Conservation (phyloP, 1,140 invertebrate species). For the Caenorhabditis inopinata region DNA sequence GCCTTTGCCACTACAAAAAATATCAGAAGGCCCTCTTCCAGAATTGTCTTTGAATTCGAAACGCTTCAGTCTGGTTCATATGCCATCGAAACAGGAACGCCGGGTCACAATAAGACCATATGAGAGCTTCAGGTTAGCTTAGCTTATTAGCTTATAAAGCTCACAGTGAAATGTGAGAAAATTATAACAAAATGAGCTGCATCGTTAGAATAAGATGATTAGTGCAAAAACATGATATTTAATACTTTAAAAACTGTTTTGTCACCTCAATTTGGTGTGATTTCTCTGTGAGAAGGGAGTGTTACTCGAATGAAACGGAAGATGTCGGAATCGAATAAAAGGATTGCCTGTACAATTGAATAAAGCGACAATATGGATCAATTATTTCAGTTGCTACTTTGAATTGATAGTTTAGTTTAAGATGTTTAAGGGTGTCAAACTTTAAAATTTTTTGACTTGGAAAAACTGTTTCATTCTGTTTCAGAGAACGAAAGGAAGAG, state of each 20-base stretch:
- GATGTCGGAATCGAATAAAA: constrained; percentile 20
- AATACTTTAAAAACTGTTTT: constrained; percentile 23
- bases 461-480: no score
- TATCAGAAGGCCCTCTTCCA: neutral
- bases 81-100: constrained; percentile 27
- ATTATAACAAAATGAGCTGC: no score
- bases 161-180: no score
- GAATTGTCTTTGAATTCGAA: neutral
- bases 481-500: constrained; percentile 24
- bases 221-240: no score
- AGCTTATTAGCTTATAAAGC: no score
- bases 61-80: constrained; percentile 17
- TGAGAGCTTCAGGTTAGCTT: constrained; percentile 38
- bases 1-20: constrained; percentile 1
- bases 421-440: neutral
- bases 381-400: no score
- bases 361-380: constrained; percentile 15
- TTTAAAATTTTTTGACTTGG: neutral
- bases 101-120: constrained; percentile 42
- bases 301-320: neutral
- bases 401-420: neutral
- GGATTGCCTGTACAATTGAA: constrained; percentile 18
- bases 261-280: neutral
- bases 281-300: neutral
- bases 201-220: no score